Conservation (phyloP, 2,113 vertebrate species). For the Pionites leucogaster region DNA sequence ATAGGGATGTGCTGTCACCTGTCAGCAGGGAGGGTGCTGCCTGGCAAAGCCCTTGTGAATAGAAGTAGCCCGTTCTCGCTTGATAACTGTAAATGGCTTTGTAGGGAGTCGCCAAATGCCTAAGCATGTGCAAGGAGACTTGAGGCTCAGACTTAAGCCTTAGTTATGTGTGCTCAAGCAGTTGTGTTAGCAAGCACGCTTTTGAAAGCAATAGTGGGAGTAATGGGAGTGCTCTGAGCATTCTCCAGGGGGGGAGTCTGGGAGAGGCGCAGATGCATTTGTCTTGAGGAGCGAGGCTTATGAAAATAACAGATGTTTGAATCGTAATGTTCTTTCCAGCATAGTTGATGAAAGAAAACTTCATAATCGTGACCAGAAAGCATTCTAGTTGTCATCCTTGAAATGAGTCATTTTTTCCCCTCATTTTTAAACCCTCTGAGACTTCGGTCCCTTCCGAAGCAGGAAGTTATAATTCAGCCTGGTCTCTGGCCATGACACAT, state of each 20-base stretch:
- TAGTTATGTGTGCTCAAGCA: neutral
- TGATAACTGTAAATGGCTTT: neutral
- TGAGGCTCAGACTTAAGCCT: neutral
- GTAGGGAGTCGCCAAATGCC: neutral
- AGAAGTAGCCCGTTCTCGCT: neutral
- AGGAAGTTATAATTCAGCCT: neutral
- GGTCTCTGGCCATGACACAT: neutral
- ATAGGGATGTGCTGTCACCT: neutral
- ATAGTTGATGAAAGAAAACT: neutral
- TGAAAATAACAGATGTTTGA: slow-evolving; percentile 21
- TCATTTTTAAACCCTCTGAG: neutral
- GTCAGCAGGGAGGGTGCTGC: neutral
- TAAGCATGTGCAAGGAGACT: neutral
- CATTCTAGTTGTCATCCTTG: neutral
- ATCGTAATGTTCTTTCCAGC: neutral
- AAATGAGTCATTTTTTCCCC: neutral
- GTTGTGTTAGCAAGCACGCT: neutral
- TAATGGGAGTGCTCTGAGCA: neutral
- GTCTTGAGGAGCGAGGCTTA: neutral
- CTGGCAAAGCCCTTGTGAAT: rapidly evolving
- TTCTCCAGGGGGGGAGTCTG: neutral
- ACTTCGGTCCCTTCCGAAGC: neutral
- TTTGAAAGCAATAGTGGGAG: neutral
- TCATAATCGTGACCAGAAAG: neutral
- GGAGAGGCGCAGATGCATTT: neutral